A percentile compares a stretch with the other conserved stretches of the same genome.
Conservation (phyloP, 2,113 vertebrate species). For the Forbesichthys papilliferus region DNA sequence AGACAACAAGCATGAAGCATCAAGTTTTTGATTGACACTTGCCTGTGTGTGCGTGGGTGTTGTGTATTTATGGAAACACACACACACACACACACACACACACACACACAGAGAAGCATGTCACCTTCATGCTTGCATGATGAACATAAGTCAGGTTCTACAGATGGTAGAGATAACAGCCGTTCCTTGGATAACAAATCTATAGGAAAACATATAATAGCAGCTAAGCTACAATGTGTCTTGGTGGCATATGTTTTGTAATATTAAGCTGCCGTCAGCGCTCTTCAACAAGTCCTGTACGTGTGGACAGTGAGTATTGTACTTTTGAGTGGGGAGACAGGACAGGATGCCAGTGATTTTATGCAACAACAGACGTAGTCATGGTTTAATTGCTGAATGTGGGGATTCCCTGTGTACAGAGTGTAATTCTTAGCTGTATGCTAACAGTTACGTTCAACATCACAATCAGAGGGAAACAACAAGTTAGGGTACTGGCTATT, state of each 20-base stretch:
- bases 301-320: slow-evolving; percentile 6
- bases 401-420: slow-evolving; percentile 20
- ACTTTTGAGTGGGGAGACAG: slow-evolving; percentile 27
- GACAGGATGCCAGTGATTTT: slow-evolving; percentile 18
- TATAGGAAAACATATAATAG: not conserved
- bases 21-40: slow-evolving; percentile 52
- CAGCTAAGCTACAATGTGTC: too few species aligned
- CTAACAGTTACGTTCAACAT: not conserved
- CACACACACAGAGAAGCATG: slow-evolving; percentile 15
- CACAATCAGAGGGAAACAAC: not conserved
- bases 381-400: not conserved
- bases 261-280: too few species aligned
- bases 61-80: slow-evolving; percentile 19
- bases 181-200: slow-evolving; percentile 28
- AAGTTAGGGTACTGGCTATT: too few species aligned
- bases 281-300: too few species aligned
- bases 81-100: slow-evolving; percentile 9
- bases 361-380: slow-evolving; percentile 1
- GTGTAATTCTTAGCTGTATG: not conserved
- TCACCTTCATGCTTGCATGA: slow-evolving; percentile 13
- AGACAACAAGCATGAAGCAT: slow-evolving; percentile 61
- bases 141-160: slow-evolving; percentile 21
- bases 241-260: too few species aligned
- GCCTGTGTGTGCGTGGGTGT: slow-evolving; percentile 1
- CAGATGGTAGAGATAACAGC: slow-evolving; percentile 23